These are phyloP conservation scores for Budorcas taxicolor DNA, from an alignment of 2,113 vertebrate species.

Conservation along the genomic window DNA sequence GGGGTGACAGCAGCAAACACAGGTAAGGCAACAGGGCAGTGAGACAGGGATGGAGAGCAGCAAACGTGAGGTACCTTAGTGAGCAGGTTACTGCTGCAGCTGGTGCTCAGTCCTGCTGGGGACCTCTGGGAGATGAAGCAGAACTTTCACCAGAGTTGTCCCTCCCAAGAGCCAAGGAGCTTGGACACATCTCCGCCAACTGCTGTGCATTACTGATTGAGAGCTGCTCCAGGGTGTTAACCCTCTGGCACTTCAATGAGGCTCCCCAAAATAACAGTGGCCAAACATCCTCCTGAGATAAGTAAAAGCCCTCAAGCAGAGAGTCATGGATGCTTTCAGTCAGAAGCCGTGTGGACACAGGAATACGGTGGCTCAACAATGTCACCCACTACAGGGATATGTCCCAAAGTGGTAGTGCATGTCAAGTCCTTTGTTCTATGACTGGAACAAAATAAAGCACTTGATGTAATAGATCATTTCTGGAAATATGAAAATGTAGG, in stretches of 20 bases:
- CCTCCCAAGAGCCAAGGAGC: not conserved
- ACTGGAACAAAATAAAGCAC: not conserved
- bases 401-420: not conserved
- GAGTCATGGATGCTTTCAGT: not conserved
- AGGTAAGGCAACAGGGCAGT: accelerated
- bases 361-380: accelerated
- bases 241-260: not conserved
- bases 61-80: accelerated
- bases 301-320: not conserved
- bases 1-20: too few species aligned
- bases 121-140: not conserved
- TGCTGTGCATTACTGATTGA: not conserved
- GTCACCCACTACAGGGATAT: too few species aligned
- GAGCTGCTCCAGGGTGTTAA: not conserved
- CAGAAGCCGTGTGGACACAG: not conserved
- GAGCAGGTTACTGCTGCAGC: not conserved
- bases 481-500: not conserved
- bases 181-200: not conserved
- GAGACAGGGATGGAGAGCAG: not conserved
- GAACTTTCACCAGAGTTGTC: not conserved
- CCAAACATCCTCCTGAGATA: not conserved
- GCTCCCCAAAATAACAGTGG: not conserved
- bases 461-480: not conserved
- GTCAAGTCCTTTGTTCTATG: not conserved
- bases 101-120: not conserved